Conservation (phyloP, 2,113 vertebrate genomes). For the Callopanchax toddi region DNA sequence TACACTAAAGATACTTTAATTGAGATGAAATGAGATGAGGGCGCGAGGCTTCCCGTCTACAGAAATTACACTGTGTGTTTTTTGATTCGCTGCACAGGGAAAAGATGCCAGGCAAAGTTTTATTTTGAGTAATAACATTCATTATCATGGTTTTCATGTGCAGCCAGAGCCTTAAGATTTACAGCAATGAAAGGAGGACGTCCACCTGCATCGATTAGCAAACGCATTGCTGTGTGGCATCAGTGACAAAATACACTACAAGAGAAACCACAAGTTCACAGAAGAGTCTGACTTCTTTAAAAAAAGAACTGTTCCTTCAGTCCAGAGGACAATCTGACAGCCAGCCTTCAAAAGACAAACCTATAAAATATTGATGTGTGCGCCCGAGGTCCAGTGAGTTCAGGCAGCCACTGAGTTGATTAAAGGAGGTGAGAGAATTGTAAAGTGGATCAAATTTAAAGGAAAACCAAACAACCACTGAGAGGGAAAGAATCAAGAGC, state of each 20-base stretch:
- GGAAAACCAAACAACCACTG: conserved; percentile 65
- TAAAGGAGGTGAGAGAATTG: conserved; percentile 79
- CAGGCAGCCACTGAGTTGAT: conserved; percentile 81
- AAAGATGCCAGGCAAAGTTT: conserved; percentile 51
- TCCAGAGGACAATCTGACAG: conserved; percentile 78
- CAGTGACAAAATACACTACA: conserved; percentile 41
- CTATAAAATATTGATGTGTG: conserved; percentile 78
- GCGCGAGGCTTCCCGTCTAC: conserved; percentile 60
- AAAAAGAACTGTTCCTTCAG: conserved; percentile 68
- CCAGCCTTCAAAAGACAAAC: conserved; percentile 79
- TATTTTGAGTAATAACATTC: conserved; percentile 54
- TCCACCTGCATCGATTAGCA: conserved; percentile 52
- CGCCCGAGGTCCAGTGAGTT: conserved; percentile 74
- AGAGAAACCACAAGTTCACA: conserved; percentile 53
- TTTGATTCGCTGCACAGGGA: conserved; percentile 54
- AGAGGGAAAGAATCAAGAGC: conserved; percentile 54
- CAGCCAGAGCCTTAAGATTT: conserved; percentile 40
- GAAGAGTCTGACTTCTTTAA: conserved; percentile 61
- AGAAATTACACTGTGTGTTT: conserved; percentile 65
- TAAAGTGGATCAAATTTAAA: conserved; percentile 74
- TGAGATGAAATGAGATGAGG: conserved; percentile 68
- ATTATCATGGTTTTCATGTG: conserved; percentile 48
- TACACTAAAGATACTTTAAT: conserved; percentile 71
- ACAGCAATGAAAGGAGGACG: conserved; percentile 33
- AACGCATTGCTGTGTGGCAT: conserved; percentile 23